phyloP scores from a whole-genome alignment of 2,888 invertebrate species.

The Drosophila putrida region DNA sequence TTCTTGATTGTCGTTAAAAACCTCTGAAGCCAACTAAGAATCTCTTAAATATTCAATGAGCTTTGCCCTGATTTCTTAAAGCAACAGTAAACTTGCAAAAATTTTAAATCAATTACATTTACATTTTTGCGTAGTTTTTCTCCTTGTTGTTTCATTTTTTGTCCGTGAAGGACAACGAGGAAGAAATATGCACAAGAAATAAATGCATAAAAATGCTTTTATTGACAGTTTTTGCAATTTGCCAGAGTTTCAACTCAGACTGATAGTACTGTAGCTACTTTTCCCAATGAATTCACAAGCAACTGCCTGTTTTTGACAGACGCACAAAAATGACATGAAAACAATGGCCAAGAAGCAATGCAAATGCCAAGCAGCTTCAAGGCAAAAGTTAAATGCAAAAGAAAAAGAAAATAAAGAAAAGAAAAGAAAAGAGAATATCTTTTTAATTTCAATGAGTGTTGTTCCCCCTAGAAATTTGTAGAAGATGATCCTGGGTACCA shows the following conservation, averaged over 20 bases:
- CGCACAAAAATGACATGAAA: constrained; percentile 45
- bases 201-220: constrained; percentile 72
- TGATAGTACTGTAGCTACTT: constrained; percentile 40
- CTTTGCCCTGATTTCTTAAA: constrained; percentile 24
- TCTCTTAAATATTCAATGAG: constrained; percentile 56
- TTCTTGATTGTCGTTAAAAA: constrained; percentile 24
- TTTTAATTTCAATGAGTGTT: constrained; percentile 67
- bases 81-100: constrained; percentile 35
- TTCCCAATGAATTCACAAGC: constrained; percentile 47
- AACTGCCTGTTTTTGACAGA: constrained; percentile 62
- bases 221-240: constrained; percentile 66
- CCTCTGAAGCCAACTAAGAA: constrained; percentile 19
- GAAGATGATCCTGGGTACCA: neutral
- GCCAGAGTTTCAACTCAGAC: constrained; percentile 8
- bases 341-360: constrained; percentile 54
- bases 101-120: constrained; percentile 51
- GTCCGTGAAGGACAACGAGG: constrained; percentile 25
- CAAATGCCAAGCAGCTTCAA: constrained; percentile 50
- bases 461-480: constrained; percentile 16
- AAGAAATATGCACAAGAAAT: constrained; percentile 55
- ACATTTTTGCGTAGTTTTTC: constrained; percentile 44
- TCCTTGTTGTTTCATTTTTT: constrained; percentile 8
- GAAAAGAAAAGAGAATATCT: constrained; percentile 31
- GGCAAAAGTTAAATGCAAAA: constrained; percentile 23
- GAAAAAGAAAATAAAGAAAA: constrained; percentile 5